Percentiles rank a stretch among this genome's conserved stretches.
Conservation (phyloP, 2,888 invertebrate genomes). For the Heterodera filipjevi region DNA sequence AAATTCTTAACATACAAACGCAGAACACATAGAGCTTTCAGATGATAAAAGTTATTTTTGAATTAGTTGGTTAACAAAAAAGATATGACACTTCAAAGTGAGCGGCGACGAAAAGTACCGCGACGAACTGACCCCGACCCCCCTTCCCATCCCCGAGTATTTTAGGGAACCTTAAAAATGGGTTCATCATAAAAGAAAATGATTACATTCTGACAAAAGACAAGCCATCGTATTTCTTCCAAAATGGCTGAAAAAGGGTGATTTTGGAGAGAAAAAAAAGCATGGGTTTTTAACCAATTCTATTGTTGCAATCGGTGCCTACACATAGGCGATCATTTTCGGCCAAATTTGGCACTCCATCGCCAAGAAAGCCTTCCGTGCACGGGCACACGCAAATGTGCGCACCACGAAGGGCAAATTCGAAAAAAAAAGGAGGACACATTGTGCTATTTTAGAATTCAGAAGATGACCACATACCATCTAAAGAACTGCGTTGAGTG, state of each 20-base stretch:
- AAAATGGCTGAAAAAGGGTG: slow-evolving; percentile 41
- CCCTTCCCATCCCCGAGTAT: too few species aligned
- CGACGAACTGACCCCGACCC: too few species aligned
- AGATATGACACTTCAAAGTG: too few species aligned
- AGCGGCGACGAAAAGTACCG: too few species aligned
- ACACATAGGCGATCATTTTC: slow-evolving; percentile 50
- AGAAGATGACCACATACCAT: slow-evolving; percentile 32
- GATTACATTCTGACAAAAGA: slow-evolving; percentile 57
- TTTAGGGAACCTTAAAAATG: too few species aligned
- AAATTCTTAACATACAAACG: too few species aligned
- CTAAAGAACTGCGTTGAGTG: slow-evolving; percentile 49
- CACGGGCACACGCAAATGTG: slow-evolving; percentile 60
- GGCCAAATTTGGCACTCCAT: slow-evolving; percentile 55
- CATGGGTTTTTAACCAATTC: slow-evolving; percentile 45
- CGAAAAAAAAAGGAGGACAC: neutral
- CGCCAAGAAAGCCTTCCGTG: slow-evolving; percentile 64
- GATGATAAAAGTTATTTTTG: too few species aligned
- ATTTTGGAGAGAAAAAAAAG: neutral
- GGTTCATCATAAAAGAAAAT: slow-evolving; percentile 33
- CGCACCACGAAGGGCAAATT: slow-evolving; percentile 37
- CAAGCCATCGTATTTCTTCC: slow-evolving; percentile 64
- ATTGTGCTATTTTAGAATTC: neutral
- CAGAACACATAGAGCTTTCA: too few species aligned
- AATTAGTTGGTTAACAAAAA: too few species aligned
- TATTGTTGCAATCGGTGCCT: slow-evolving; percentile 64